Conservation (phyloP, 2,797 vertebrate genomes). For the Parauchenoglanis punctatus region DNA sequence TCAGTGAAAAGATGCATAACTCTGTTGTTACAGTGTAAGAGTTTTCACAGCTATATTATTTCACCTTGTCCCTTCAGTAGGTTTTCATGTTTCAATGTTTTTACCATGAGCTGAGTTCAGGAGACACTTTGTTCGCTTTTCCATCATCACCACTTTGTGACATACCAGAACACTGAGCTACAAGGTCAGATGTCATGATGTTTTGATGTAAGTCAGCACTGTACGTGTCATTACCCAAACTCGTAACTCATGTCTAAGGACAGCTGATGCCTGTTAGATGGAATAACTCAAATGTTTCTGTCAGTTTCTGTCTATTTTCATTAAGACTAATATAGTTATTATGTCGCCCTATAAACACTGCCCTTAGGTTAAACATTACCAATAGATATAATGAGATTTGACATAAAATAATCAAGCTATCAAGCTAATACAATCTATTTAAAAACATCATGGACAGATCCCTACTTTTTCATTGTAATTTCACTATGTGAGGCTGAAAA, state of each 20-base stretch:
- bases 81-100: neutral
- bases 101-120: neutral
- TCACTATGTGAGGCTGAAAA: neutral
- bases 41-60: neutral
- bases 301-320: neutral
- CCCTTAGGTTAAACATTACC: neutral
- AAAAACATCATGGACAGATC: neutral
- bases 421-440: neutral
- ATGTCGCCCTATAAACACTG: neutral
- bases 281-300: neutral
- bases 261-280: neutral
- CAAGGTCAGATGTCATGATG: conserved; percentile 15
- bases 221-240: conserved; percentile 2
- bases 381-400: neutral
- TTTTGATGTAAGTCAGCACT: neutral
- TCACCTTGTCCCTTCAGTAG: neutral
- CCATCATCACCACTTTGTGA: neutral
- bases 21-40: neutral
- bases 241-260: neutral
- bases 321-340: neutral
- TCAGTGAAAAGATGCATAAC: neutral
- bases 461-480: neutral
- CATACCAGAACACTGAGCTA: conserved; percentile 13
- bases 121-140: neutral
- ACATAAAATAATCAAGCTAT: neutral